Evolutionary conservation across 30 jellyfish, hydroid and myxozoan genomes (phyloP).

Genomic region (Cassiopea andromeda): DNA sequence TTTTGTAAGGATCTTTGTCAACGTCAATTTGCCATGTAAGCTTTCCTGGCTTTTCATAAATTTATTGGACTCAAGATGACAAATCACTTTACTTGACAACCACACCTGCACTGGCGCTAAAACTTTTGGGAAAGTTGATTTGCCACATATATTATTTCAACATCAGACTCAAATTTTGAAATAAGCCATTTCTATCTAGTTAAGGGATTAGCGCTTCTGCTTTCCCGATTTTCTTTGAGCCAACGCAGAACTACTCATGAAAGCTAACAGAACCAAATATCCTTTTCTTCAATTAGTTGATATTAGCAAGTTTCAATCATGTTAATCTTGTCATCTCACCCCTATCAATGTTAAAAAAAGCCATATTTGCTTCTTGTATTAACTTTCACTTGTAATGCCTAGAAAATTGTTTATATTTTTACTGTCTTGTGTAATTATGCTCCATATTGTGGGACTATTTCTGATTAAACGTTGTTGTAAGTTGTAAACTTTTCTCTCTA

Average conservation of each 20-base stretch:
- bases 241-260: neutral
- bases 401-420: neutral
- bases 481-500: too few species aligned
- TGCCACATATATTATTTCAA: neutral
- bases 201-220: neutral
- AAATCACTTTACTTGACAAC: neutral
- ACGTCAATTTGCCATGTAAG: neutral
- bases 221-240: neutral
- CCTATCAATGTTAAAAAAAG: neutral
- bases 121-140: too few species aligned
- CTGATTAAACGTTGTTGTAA: neutral
- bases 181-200: neutral
- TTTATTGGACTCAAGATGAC: neutral
- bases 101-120: neutral
- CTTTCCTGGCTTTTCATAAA: neutral
- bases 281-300: neutral
- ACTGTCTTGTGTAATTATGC: neutral
- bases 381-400: neutral
- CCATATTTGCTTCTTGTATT: neutral
- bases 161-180: neutral
- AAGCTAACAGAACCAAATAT: neutral
- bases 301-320: neutral
- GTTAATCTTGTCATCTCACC: neutral
- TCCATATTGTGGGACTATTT: neutral
- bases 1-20: neutral